Base-by-base conservation (phyloP, 2,888 invertebrate genomes). In the Pristionchus mayeri region DNA sequence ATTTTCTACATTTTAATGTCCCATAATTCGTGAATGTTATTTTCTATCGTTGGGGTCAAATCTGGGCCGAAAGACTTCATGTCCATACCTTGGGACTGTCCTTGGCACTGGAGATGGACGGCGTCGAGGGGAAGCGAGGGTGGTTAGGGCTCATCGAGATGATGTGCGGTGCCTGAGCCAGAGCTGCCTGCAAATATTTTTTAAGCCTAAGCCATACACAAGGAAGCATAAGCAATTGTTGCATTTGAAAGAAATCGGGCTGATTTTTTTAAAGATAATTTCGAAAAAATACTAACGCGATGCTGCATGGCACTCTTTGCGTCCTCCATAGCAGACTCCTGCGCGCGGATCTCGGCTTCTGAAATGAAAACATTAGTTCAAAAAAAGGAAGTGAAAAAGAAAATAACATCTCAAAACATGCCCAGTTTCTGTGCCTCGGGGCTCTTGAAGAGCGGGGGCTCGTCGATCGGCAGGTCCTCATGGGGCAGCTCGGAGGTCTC, bases 401-500 rank as follows among this genome's bases (percentile, higher is more conserved):
- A n/a, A n/a, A n/a, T n/a, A n/a, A n/a, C n/a, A 7, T 9, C 30
- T n/a, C 27, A 75, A 48, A 75, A 18, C 6, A 21, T 9, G 75
- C 84, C 84, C 13, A 84, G 54, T 84, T 54, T 84, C 75, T 71
- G 71, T 9, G 84, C 84, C n/a, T 84, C 52, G 24, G 34, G 30
- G 21, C 84, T 84, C 27, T 34, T 50, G 44, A 44, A 44, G n/a
- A 24, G 30, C 27, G 34, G 54, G 16, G 30, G 27, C 6, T 82
- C 60, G 48, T 83, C 75, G 34, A 48, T 24, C 3, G 84, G 84
- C 1, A 89, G 88, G 81, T 89, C 88, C n/a, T 89, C 90, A 75
- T 88, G 88, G 24, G 91, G 88, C 67, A 92, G 89, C 52, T 90
- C 89, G 34, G 90, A 90, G 40, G 88, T 88, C 84, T 92, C 90